These are phyloP conservation scores for Saxidomus purpurata DNA, from an alignment of 1,140 invertebrate genomes.

Conservation along the genomic window DNA sequence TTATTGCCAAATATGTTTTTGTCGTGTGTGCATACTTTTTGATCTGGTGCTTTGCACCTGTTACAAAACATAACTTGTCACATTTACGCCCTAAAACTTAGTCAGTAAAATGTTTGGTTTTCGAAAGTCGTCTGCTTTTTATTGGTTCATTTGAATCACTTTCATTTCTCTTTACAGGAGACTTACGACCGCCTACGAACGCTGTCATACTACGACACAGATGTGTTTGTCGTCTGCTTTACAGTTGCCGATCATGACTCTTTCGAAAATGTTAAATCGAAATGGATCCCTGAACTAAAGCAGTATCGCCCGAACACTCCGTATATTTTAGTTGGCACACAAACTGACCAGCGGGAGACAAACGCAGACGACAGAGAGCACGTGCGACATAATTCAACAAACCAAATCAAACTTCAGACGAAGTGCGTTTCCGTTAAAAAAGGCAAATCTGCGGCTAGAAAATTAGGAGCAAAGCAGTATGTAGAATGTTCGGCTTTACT, in stretches of 20 bases:
- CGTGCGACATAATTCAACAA: conserved; percentile 92
- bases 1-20: too few species aligned
- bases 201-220: conserved; percentile 98
- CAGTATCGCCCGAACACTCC: conserved; percentile 93
- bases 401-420: neutral
- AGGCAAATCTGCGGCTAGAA: conserved; percentile 91
- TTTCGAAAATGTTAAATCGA: conserved; percentile 98
- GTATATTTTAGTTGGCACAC: conserved; percentile 91
- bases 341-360: conserved; percentile 79
- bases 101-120: too few species aligned
- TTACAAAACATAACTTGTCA: too few species aligned
- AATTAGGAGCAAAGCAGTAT: conserved; percentile 92
- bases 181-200: conserved; percentile 97
- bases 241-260: conserved; percentile 99
- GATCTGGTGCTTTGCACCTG: too few species aligned
- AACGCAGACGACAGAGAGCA: conserved; percentile 91
- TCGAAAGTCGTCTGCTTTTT: too few species aligned
- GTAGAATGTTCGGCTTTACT: conserved; percentile 96
- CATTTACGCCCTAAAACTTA: too few species aligned
- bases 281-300: conserved; percentile 89
- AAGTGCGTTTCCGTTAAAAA: conserved; percentile 91
- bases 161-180: conserved; percentile 89
- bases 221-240: conserved; percentile 99
- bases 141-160: neutral
- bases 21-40: too few species aligned